A percentile compares a stretch with the other conserved stretches of the same genome.
Evolutionary conservation across 2,797 vertebrate genomes (phyloP).

Genomic region (Cuculus canorus): DNA sequence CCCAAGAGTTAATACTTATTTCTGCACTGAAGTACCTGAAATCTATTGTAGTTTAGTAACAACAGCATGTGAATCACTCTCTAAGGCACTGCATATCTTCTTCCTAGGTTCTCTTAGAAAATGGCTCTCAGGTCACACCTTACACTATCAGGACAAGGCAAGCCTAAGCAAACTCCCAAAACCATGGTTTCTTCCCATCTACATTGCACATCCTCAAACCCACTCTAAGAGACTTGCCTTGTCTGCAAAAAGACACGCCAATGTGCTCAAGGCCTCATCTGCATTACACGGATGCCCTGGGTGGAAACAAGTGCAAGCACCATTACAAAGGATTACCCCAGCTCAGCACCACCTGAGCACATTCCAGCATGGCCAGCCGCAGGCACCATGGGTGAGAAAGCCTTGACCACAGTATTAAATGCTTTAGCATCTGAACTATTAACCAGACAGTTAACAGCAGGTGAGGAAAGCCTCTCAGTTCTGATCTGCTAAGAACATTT

Average conservation of each 20-base stretch:
- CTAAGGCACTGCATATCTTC: background rate
- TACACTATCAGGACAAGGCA: background rate
- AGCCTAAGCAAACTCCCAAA: background rate
- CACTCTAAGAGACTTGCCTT: background rate
- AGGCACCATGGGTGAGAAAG: background rate
- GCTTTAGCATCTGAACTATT: background rate
- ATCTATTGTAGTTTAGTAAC: background rate
- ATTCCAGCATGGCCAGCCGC: background rate
- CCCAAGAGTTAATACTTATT: background rate
- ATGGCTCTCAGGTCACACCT: background rate
- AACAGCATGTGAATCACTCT: background rate
- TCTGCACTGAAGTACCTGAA: background rate
- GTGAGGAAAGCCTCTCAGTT: background rate
- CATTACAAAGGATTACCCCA: accelerated
- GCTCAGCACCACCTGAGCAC: background rate
- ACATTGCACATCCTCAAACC: background rate
- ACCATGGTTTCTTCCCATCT: background rate
- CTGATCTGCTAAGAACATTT: background rate
- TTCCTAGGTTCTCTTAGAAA: background rate
- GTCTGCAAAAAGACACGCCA: background rate
- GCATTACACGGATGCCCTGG: accelerated
- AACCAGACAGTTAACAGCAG: background rate
- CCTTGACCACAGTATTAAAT: background rate
- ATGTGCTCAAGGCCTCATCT: background rate
- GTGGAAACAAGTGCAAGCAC: background rate